Conservation (phyloP, 2,113 vertebrate species). For the Ammodytes marinus region DNA sequence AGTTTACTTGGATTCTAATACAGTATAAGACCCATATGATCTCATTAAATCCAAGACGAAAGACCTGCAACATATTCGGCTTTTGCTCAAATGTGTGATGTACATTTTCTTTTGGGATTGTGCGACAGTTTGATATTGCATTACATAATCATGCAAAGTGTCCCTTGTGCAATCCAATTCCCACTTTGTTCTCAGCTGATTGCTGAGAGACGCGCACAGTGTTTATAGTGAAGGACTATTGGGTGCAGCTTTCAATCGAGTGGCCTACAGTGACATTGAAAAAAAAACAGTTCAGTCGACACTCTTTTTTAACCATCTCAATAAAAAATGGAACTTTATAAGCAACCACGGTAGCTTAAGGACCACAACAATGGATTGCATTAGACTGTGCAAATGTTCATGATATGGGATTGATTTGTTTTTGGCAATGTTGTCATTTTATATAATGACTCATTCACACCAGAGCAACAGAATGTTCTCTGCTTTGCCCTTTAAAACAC, state of each 20-base stretch:
- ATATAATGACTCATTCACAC: background rate
- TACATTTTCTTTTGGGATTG: background rate
- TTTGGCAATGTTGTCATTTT: background rate
- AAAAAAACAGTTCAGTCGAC: background rate
- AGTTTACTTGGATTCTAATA: no score
- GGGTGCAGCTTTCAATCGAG: conserved; percentile 22
- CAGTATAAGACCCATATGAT: background rate
- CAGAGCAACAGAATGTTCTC: background rate
- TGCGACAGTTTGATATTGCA: background rate
- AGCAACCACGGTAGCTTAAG: background rate
- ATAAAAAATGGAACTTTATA: background rate
- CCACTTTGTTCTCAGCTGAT: conserved; percentile 15
- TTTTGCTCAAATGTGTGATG: background rate
- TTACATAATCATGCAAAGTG: conserved; percentile 26
- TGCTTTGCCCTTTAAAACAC: background rate
- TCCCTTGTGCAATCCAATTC: background rate
- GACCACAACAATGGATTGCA: background rate
- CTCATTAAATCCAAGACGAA: background rate
- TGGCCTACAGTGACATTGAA: background rate
- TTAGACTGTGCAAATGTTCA: background rate
- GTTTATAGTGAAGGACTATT: background rate
- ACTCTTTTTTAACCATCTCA: background rate
- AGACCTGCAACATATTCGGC: background rate
- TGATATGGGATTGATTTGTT: background rate
- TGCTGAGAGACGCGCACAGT: background rate